Evolutionary conservation across 2,113 vertebrate genomes (phyloP).

Genomic region (Chrysemys picta): DNA sequence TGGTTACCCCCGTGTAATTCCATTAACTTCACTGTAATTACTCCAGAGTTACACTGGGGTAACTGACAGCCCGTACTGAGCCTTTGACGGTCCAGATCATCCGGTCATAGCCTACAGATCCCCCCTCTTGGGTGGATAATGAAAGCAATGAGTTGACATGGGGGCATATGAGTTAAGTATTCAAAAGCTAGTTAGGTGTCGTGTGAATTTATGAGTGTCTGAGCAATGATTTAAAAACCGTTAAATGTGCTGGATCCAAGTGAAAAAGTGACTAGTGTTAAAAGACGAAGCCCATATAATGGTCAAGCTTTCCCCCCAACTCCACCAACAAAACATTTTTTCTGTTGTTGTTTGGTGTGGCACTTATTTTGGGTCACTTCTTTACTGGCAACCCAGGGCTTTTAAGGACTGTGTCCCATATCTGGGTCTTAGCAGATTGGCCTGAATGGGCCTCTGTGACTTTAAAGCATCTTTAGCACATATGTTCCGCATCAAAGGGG

Average conservation of each 20-base stretch:
- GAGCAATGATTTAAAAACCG: background rate
- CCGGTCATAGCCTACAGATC: background rate
- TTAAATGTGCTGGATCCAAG: background rate
- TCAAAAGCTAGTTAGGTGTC: background rate
- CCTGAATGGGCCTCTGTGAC: constrained; percentile 24
- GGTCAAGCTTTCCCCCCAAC: background rate
- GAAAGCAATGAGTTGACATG: background rate
- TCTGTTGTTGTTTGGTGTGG: background rate
- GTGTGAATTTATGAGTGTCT: background rate
- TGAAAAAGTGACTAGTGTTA: background rate
- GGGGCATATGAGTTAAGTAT: background rate
- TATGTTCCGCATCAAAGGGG: constrained; percentile 45
- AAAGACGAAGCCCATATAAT: background rate
- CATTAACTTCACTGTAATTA: background rate
- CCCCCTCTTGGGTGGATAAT: background rate
- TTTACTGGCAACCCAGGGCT: background rate
- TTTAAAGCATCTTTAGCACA: constrained; percentile 63
- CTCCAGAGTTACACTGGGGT: background rate
- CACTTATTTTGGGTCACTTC: constrained; percentile 14
- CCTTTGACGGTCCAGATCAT: background rate
- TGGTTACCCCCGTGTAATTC: background rate
- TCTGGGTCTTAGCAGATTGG: constrained; percentile 67
- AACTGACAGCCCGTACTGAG: background rate
- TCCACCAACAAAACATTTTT: background rate
- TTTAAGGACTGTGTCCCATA: constrained; percentile 63